These are phyloP conservation scores for Siderastrea radians DNA, from an alignment of 92 coral and sea anemone species.

Conservation along the genomic window DNA sequence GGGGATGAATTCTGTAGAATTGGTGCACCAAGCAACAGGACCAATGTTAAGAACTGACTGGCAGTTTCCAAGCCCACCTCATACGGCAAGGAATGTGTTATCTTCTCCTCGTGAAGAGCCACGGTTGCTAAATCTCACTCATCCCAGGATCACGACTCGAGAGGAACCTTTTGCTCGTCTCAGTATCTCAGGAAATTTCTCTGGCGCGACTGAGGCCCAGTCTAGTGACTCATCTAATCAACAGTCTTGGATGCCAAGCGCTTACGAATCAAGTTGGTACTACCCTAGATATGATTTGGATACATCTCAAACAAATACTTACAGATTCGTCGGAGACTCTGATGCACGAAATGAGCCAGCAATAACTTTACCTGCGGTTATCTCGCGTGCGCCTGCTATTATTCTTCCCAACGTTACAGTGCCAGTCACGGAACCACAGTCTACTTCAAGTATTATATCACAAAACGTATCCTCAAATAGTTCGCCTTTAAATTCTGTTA, in stretches of 20 bases:
- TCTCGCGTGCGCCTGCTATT: background rate
- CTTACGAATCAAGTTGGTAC: background rate
- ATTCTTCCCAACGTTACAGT: background rate
- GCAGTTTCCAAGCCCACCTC: constrained; percentile 4
- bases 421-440: background rate
- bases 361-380: background rate
- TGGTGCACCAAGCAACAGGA: background rate
- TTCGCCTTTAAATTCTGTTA: background rate
- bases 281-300: background rate
- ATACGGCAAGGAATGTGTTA: background rate
- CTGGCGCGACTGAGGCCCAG: background rate
- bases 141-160: background rate
- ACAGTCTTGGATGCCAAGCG: background rate
- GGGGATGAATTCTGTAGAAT: background rate
- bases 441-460: background rate
- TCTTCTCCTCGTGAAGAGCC: background rate
- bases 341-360: background rate
- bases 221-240: background rate
- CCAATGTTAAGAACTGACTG: background rate
- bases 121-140: background rate
- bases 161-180: background rate
- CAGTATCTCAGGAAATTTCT: background rate
- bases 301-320: background rate
- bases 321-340: background rate
- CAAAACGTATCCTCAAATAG: background rate